Base-by-base conservation (phyloP, 1,140 invertebrate genomes). In the Drosophila asahinai region DNA sequence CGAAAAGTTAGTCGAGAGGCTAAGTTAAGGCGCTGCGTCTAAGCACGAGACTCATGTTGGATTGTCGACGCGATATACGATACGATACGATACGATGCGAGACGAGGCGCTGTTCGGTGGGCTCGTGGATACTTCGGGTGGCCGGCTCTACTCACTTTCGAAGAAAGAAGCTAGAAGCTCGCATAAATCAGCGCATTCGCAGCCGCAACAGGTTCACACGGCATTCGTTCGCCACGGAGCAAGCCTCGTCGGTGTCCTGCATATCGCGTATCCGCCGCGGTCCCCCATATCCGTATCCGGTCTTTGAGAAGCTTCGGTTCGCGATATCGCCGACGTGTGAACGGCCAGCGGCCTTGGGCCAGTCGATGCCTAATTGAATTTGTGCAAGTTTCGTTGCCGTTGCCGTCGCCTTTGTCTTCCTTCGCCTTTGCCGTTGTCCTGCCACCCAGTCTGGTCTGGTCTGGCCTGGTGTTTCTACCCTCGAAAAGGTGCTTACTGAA, bases 191-290 rank as follows among this genome's bases (percentile, higher is more conserved):
- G 68, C 66, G 84, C 68, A 68, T 80, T 62, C 83, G 65, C 52
- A 67, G 48, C 76, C 55, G 86, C 86, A 90, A 90, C 86, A 90
- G 86, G 86, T 90, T 91, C 86, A 90, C 76, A 91, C 77, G 82
- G 86, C 81, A 86, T 86, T 90, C 81, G 86, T 74, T 81, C 78
- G 86, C 72, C 86, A 86, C 75, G 74, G 86, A 81, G 81, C 54
- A 66, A 70, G 79, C 74, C 58, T 90, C 84, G 81, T 77, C 19
- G 63, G 60, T 59, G 48, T 77, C 58, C 65, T 62, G 49, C 22
- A 52, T 63, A 61, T 82, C 63, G 47, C 49, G 54, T 77, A 60
- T 49, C 38, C 52, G 42, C 68, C 27, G 25, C 27, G 40, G 36
- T 43, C 0, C 8, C 22, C 59, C 19, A 47, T 80, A 36, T 22